Conservation (phyloP, 1,140 invertebrate genomes). For the Euborellia annulipes region DNA sequence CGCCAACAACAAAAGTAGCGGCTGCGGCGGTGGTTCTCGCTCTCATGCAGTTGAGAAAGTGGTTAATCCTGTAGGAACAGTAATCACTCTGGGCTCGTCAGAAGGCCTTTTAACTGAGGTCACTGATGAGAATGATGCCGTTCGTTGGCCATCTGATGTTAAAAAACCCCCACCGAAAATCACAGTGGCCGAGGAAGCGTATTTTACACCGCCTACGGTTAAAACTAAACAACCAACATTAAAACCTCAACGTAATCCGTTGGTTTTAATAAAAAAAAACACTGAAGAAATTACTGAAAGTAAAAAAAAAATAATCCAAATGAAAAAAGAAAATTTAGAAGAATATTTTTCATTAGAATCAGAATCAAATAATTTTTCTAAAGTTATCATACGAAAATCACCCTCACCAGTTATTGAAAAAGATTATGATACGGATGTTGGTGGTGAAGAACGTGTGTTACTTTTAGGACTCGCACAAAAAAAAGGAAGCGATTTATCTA, state of each 20-base stretch:
- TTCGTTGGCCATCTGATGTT: conserved; percentile 23
- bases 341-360: conserved; percentile 5
- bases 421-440: too few species aligned
- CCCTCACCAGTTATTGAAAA: too few species aligned
- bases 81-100: conserved; percentile 39
- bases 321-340: not conserved
- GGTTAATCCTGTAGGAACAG: conserved; percentile 53
- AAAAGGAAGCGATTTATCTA: conserved; percentile 14
- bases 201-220: conserved; percentile 4
- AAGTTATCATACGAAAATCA: too few species aligned
- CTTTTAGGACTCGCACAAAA: not conserved
- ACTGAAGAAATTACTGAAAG: conserved; percentile 13
- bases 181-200: conserved; percentile 30
- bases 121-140: conserved; percentile 33
- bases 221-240: conserved; percentile 8
- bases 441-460: too few species aligned
- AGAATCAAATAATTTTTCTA: not conserved
- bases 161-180: conserved; percentile 34
- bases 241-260: conserved; percentile 6
- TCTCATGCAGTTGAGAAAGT: conserved; percentile 39
- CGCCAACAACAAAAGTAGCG: conserved; percentile 30
- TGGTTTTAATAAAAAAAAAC: conserved; percentile 10
- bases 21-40: conserved; percentile 12
- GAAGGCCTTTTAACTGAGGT: conserved; percentile 30
- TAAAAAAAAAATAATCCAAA: conserved; percentile 6